Evolutionary conservation across 2,113 vertebrate species (phyloP), one percentile per base, ranked within the genome.

Genomic region (Lycaon pictus): DNA sequence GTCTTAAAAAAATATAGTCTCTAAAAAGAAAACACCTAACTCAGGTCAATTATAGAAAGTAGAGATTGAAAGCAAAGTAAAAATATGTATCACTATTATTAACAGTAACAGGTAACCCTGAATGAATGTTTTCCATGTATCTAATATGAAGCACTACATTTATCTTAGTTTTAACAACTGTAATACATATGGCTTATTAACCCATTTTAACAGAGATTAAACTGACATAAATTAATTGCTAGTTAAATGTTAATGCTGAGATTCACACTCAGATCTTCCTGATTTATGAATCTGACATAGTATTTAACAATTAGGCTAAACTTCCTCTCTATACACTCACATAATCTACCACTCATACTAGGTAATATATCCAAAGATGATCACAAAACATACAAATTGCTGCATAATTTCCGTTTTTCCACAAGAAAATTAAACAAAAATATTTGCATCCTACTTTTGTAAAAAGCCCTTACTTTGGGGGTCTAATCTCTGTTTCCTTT

Each of bases 21-120:
- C 84, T 80, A 81, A 86, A 90, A 69, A 86, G 25, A 65, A 94
- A 93, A 81, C 22, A 81, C 7, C 7, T 56, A 37, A 60, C 35
- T 35, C 12, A 19, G 27, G n/a, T 53, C 19, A 53, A 15, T 10
- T 53, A 58, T 3, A 53, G 35, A 71, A 93, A 60, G 22, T 8
- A 74, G 37, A 2, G 7, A 20, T 6, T 62, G 11, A 87, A 55
- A 12, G 1, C 11, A 58, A 9, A 95, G 12, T 43, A 60, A 83
- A 90, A 86, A 65, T 10, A 12, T 10, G 3, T 16, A 11, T 12
- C 27, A 56, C 3, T 43, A n/a, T 22, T 27, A 69, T 62, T 35
- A 93, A 71, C 11, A 43, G 60, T 48, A 79, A 48, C 1, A 69
- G 53, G 5, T 62, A n/a, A 63, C 17, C 20, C 25, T 80, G 12